Conservation (phyloP, 2,888 invertebrate species). For the Leptogaster cylindrica region DNA sequence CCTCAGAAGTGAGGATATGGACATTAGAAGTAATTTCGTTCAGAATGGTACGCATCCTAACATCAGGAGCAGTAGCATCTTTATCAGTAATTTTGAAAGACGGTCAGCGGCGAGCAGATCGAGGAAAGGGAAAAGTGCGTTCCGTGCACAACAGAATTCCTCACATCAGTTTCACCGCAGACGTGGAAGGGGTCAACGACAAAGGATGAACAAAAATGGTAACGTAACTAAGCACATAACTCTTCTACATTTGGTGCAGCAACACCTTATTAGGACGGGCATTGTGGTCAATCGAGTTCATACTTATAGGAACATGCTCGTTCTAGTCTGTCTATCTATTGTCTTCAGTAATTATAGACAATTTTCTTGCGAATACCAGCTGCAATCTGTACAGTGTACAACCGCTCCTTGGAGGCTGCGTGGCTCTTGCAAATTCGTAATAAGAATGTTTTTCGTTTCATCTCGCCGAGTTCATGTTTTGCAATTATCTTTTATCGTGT, state of each 20-base stretch:
- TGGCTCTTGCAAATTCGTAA: slow-evolving; percentile 29
- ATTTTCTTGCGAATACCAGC: slow-evolving; percentile 13
- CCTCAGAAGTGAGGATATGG: background rate
- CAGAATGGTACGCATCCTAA: background rate
- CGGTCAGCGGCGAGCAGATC: background rate
- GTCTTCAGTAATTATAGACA: slow-evolving; percentile 32
- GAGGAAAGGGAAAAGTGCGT: slow-evolving; percentile 19
- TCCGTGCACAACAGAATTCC: slow-evolving; percentile 28
- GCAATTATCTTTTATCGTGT: slow-evolving; percentile 3
- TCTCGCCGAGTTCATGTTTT: slow-evolving; percentile 18
- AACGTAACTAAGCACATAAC: slow-evolving; percentile 43
- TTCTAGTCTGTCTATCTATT: slow-evolving; percentile 35
- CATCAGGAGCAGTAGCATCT: background rate
- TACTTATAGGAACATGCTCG: slow-evolving; percentile 18
- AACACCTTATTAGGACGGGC: slow-evolving; percentile 25
- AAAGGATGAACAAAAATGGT: slow-evolving; percentile 54
- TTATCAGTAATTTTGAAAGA: slow-evolving; percentile 3
- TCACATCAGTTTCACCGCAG: slow-evolving; percentile 25
- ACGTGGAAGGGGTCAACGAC: slow-evolving; percentile 50
- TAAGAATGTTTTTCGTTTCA: slow-evolving; percentile 26
- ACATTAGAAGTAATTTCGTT: background rate
- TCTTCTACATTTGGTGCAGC: slow-evolving; percentile 27
- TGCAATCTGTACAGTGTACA: background rate
- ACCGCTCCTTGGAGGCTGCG: background rate
- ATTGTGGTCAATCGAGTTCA: slow-evolving; percentile 36